These are phyloP conservation scores for Zosterops borbonicus DNA, from an alignment of 2,113 vertebrate species.

Conservation along the genomic window DNA sequence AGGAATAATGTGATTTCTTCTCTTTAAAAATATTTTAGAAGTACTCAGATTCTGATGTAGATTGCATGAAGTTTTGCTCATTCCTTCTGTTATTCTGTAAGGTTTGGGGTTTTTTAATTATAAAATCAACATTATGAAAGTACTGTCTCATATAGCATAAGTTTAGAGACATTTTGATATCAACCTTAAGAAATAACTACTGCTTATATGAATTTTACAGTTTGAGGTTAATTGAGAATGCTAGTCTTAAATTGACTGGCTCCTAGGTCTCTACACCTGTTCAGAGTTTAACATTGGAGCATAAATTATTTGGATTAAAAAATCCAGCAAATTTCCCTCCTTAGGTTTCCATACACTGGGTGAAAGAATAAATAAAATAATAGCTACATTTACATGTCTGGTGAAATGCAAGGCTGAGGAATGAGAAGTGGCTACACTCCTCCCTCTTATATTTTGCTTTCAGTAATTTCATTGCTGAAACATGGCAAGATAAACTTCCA, in stretches of 20 bases:
- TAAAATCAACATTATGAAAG: neutral
- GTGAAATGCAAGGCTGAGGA: neutral
- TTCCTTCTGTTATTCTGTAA: neutral
- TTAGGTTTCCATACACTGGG: neutral
- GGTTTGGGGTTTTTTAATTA: fast-evolving
- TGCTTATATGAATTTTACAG: neutral
- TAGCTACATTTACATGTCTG: neutral
- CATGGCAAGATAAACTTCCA: neutral
- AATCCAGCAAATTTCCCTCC: neutral
- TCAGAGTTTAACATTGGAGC: neutral
- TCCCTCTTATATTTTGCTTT: neutral
- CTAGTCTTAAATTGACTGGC: neutral
- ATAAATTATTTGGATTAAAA: neutral
- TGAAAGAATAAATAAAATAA: neutral
- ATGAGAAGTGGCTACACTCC: neutral
- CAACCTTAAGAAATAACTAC: neutral
- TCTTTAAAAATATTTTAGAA: neutral
- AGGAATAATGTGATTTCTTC: neutral
- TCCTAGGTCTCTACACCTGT: neutral
- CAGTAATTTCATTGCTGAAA: neutral
- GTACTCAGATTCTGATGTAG: neutral
- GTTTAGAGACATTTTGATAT: neutral
- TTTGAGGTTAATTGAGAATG: neutral
- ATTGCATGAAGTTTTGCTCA: neutral
- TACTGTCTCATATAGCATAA: neutral